Base-by-base conservation (phyloP, 2,797 vertebrate species). In the Cuniculus paca region DNA sequence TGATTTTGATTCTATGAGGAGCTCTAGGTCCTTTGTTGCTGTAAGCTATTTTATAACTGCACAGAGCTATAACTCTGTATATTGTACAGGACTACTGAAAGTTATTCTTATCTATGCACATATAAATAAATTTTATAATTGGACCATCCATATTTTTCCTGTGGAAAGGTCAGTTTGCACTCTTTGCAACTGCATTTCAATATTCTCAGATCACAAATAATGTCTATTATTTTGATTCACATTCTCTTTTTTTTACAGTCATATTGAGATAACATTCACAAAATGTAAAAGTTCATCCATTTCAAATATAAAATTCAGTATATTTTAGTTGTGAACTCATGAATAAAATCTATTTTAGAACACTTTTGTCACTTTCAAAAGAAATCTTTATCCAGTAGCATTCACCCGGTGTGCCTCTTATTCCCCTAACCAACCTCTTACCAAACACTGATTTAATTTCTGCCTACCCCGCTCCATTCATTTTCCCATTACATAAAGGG, bases 331-430 rank as follows among this genome's bases (percentile, higher is more conserved):
- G 6, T 65, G 12, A 68, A 83, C 24, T 90, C 12, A 65, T 93
- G 26, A 90, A 34, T 2, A 77, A 88, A 70, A 94, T 83, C 19
- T 75, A 65, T 39, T 74, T 93, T 86, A 61, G 75, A 85, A 75
- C 5, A 82, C 60, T 86, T 70, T 12, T 13, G 52, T 52, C 10
- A 61, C 5, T 13, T 90, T 87, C 58, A 50, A 92, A 75, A 61
- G 36, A 75, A 90, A 52, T 0, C 14, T 86, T 17, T 60, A 70
- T 48, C 42, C 20, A 24, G 60, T 60, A 80, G 12, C 13, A 22
- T 2, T 68, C 31, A 75, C 50, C 74, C 48, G 83, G 54, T 22
- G 28, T 14, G 4, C 0, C 2, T 45, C 13, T 19, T 45, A 50
- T 6, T 19, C 14, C 45, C 6, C 36, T 10, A 1, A 12, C 20